These are phyloP conservation scores for Aphelenchoides besseyi DNA, from an alignment of 1,140 invertebrate genomes.

Conservation along the genomic window DNA sequence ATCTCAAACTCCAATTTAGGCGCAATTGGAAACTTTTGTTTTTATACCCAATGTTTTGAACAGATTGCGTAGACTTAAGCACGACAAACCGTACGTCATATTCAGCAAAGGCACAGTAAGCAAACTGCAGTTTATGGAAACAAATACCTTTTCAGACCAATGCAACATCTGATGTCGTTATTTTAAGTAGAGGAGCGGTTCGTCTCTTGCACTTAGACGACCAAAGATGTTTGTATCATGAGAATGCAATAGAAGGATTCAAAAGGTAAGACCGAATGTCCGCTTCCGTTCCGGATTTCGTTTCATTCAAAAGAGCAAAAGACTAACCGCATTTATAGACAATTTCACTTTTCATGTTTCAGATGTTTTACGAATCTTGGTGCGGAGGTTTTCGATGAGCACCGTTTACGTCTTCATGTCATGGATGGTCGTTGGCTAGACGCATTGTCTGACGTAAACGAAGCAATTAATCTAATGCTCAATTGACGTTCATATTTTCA, in stretches of 20 bases:
- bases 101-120: no score
- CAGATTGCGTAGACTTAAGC: background rate
- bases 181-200: background rate
- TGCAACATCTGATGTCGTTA: background rate
- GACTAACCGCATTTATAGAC: no score
- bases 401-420: background rate
- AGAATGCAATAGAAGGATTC: background rate
- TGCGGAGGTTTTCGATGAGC: background rate
- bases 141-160: no score
- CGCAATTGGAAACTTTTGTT: background rate
- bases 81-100: background rate
- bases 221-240: background rate
- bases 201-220: background rate
- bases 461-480: background rate
- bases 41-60: background rate
- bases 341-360: no score
- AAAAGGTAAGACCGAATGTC: background rate
- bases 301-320: no score
- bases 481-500: background rate
- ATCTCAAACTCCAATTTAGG: no score
- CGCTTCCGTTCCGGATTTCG: background rate
- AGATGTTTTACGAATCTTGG: conserved; percentile 5
- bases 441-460: background rate
- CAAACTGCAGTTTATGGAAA: no score
- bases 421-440: background rate